phyloP scores from a whole-genome alignment of 2,797 vertebrate species.

The Tokudaia tokunoshimensis region DNA sequence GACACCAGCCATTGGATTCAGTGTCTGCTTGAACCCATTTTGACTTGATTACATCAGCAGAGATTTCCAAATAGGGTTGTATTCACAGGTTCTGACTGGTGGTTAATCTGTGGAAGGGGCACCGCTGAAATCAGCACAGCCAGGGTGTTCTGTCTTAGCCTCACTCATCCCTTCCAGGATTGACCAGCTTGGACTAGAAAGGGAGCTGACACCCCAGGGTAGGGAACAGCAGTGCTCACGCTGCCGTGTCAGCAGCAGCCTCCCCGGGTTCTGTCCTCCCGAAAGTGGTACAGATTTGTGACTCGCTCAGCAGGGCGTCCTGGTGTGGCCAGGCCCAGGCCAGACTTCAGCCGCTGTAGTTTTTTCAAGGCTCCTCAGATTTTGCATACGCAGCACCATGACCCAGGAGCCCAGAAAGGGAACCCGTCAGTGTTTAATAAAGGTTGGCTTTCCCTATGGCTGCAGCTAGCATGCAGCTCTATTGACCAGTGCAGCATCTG shows the following conservation, averaged over 20 bases:
- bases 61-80: conserved; percentile 47
- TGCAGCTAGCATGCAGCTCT: neutral
- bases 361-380: neutral
- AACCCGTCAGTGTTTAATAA: fast-evolving
- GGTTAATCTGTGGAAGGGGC: neutral
- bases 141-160: neutral
- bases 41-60: neutral
- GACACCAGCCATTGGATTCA: neutral
- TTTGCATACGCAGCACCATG: neutral
- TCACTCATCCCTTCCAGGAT: neutral
- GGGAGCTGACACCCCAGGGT: neutral
- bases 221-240: neutral
- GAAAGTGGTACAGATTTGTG: neutral
- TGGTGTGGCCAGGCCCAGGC: neutral
- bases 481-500: neutral
- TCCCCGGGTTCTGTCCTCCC: neutral
- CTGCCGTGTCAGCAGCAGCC: fast-evolving
- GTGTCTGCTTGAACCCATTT: conserved; percentile 10
- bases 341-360: neutral
- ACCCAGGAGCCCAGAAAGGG: neutral
- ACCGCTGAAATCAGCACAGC: too few relatives aligned
- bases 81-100: neutral
- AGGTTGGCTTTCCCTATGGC: neutral
- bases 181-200: fast-evolving
- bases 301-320: neutral